A percentile compares a stretch with the other conserved stretches of the same genome.
Conservation (phyloP, 1,140 invertebrate genomes). For the Brachionus manjavacas region DNA sequence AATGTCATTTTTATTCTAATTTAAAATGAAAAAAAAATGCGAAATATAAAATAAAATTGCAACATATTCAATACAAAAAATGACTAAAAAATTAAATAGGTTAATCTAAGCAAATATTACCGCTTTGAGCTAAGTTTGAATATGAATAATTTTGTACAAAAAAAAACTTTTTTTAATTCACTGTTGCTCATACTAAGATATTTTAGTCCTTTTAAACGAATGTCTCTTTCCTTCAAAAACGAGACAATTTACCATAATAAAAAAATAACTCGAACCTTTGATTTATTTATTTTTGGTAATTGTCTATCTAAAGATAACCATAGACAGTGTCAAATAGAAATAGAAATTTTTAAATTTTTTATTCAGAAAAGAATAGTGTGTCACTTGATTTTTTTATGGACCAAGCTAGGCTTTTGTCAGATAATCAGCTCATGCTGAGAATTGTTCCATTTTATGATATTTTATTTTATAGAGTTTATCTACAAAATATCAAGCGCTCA, state of each 20-base stretch:
- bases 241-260: not conserved
- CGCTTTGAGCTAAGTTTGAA: not conserved
- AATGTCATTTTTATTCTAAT: constrained; percentile 38
- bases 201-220: not conserved
- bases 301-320: no score
- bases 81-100: constrained; percentile 7
- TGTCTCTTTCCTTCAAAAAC: not conserved
- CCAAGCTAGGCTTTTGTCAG: not conserved
- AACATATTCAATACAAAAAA: constrained; percentile 9
- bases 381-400: not conserved
- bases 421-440: not conserved
- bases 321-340: no score
- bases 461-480: not conserved
- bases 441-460: not conserved
- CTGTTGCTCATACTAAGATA: not conserved
- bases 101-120: constrained; percentile 29
- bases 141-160: constrained; percentile 26
- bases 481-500: not conserved
- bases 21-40: constrained; percentile 10
- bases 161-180: not conserved
- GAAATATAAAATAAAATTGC: not conserved
- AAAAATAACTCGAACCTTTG: not conserved
- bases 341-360: not conserved
- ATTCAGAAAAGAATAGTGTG: not conserved
- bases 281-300: not conserved